Base-by-base conservation (phyloP, 2,888 invertebrate genomes). In the Oligia fasciuncula region DNA sequence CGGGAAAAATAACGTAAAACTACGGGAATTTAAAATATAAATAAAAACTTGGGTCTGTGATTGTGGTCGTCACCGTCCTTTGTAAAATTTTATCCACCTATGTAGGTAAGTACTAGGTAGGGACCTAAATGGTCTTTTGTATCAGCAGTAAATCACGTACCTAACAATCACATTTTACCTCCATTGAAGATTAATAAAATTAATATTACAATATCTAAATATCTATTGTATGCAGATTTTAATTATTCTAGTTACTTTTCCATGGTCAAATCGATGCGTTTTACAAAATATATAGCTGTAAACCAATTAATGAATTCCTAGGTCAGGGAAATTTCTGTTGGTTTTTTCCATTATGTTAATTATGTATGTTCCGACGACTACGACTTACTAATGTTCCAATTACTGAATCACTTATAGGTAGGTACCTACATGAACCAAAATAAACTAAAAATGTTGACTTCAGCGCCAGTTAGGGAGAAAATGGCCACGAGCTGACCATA, bases 181-280 rank as follows among this genome's bases (percentile, higher is more conserved):
- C n/a, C 14, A 70, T 46, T 23, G 43, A 74, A 68, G 29, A 29
- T 23, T 23, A 57, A 23, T n/a, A n/a, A n/a, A n/a, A n/a, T 66
- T 62, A 62, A 62, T 62, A 35, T 63, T 29, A 29, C 29, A 29
- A 29, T 29, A 29, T 29, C 29, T 29, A 29, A 29, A 29, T 29
- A 29, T 46, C 80, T 40, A 71, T 79, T 79, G 79, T 79, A 72
- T 79, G 72, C 23, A 72, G 29, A 79, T 79, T 68, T 57, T 49
- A 35, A 23, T 29, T 43, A 63, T 51, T n/a, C 51, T 79, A n/a
- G 54, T 19, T n/a, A 49, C 19, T 80, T 79, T 79, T 80, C n/a
- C 79, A 79, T 43, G 29, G 3, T 17, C 8, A 23, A 70, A 35
- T 49, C n/a, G 51, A 43, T n/a, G 19, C 79, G 29, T 68, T 43